Evolutionary conservation across 2,888 invertebrate species (phyloP).

Genomic region (Limnephilus lunatus): DNA sequence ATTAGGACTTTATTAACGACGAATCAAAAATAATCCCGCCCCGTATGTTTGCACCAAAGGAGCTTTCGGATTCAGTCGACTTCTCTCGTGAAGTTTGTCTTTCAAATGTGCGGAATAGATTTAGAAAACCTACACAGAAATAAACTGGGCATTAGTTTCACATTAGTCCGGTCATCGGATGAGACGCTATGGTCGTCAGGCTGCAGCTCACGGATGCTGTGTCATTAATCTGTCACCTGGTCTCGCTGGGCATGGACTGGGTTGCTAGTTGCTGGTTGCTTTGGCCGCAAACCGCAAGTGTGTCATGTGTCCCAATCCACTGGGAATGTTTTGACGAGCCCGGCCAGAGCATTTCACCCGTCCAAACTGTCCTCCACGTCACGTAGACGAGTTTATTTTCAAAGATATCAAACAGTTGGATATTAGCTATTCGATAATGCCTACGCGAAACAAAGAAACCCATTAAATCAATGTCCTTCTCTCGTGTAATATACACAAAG

Average conservation of each 20-base stretch:
- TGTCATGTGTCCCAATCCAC: slow-evolving; percentile 40
- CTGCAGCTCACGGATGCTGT: slow-evolving; percentile 5
- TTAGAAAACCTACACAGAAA: not conserved
- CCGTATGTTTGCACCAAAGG: not conserved
- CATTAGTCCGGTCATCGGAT: not conserved
- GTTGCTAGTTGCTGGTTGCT: not conserved
- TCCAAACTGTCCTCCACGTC: slow-evolving; percentile 3
- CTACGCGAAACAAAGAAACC: not conserved
- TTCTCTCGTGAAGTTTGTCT: not conserved
- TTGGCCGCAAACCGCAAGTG: slow-evolving; percentile 31
- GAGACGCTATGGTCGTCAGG: not conserved
- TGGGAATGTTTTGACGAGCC: slow-evolving; percentile 44
- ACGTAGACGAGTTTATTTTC: slow-evolving; percentile 14
- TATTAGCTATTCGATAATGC: not conserved
- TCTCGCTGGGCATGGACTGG: not conserved
- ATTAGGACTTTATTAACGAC: not conserved
- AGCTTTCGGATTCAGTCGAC: not conserved
- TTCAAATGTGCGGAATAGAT: not conserved
- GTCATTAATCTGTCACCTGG: slow-evolving; percentile 26
- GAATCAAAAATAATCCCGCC: not conserved
- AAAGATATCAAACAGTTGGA: slow-evolving; percentile 2
- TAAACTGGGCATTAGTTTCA: not conserved
- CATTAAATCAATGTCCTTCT: not conserved
- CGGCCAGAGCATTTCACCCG: slow-evolving; percentile 39
- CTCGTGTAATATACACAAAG: not conserved